A percentile compares a stretch with the other conserved stretches of the same genome.
Evolutionary conservation across 2,113 vertebrate genomes (phyloP).

Genomic region (Saimiri boliviensis): DNA sequence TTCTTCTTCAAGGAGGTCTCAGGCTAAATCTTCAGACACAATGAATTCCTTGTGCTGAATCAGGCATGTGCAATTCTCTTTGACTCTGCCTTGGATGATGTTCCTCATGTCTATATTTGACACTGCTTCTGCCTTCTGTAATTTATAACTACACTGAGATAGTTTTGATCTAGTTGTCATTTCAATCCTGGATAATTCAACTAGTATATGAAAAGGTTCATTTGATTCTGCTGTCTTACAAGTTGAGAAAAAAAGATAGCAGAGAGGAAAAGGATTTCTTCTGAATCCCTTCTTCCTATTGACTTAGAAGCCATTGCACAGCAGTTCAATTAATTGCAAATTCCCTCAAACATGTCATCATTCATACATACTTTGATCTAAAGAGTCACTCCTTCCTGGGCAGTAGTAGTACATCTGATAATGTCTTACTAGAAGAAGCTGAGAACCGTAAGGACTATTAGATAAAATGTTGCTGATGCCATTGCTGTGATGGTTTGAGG

Average conservation of each 20-base stretch:
- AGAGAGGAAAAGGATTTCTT: neutral
- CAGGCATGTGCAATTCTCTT: neutral
- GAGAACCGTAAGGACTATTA: neutral
- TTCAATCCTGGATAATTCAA: neutral
- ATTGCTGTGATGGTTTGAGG: neutral
- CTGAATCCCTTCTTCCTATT: neutral
- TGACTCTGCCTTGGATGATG: neutral
- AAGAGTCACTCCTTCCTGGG: neutral
- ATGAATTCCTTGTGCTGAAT: neutral
- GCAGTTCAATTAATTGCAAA: neutral
- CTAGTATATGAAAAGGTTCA: neutral
- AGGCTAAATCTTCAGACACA: neutral
- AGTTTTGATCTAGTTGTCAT: neutral
- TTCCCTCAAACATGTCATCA: neutral
- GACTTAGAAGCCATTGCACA: neutral
- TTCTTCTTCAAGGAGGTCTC: neutral
- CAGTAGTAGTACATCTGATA: neutral
- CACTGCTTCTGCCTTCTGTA: neutral
- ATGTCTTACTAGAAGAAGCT: neutral
- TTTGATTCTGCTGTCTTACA: neutral
- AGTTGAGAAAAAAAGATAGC: neutral
- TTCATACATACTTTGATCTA: slow-evolving; percentile 6
- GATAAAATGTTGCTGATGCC: neutral
- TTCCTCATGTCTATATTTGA: neutral
- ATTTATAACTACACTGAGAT: neutral